Conservation (phyloP, 2,113 vertebrate species). For the Lucifuga dentata region DNA sequence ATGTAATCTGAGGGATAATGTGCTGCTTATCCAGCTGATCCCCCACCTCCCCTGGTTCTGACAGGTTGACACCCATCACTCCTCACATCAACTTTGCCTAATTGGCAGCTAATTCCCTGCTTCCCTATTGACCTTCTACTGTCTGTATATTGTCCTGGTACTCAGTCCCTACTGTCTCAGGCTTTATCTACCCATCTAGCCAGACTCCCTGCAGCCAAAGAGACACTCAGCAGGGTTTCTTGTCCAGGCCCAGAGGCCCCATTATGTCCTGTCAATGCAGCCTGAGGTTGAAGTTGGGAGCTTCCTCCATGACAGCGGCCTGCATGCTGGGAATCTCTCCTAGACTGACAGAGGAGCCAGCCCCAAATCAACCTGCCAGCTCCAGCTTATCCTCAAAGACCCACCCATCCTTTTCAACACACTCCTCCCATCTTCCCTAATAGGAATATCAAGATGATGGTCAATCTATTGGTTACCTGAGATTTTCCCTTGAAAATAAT, state of each 20-base stretch:
- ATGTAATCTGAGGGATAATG: conserved; percentile 83
- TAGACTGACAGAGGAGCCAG: conserved; percentile 75
- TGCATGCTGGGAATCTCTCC: conserved; percentile 83
- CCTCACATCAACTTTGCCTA: conserved; percentile 77
- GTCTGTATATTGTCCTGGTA: conserved; percentile 52
- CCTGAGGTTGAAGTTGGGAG: conserved; percentile 83
- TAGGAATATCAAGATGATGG: background rate
- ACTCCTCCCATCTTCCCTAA: conserved; percentile 4
- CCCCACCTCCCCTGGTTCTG: conserved; percentile 71
- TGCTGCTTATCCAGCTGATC: conserved; percentile 76
- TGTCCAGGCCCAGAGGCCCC: conserved; percentile 68
- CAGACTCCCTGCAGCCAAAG: conserved; percentile 54
- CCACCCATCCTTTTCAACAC: conserved; percentile 24
- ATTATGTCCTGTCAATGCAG: conserved; percentile 80
- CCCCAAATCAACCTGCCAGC: conserved; percentile 65
- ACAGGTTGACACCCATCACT: conserved; percentile 80
- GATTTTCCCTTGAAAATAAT: no score
- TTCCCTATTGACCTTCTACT: conserved; percentile 59
- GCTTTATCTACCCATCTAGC: conserved; percentile 61
- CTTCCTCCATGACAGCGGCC: conserved; percentile 85
- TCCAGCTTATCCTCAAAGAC: conserved; percentile 29
- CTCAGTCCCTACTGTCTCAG: conserved; percentile 61
- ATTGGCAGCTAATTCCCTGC: conserved; percentile 80
- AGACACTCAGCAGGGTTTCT: conserved; percentile 70
- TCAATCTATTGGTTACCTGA: no score